Evolutionary conservation across 92 coral and sea anemone genomes (phyloP).

Genomic region (Paramuricea clavata): DNA sequence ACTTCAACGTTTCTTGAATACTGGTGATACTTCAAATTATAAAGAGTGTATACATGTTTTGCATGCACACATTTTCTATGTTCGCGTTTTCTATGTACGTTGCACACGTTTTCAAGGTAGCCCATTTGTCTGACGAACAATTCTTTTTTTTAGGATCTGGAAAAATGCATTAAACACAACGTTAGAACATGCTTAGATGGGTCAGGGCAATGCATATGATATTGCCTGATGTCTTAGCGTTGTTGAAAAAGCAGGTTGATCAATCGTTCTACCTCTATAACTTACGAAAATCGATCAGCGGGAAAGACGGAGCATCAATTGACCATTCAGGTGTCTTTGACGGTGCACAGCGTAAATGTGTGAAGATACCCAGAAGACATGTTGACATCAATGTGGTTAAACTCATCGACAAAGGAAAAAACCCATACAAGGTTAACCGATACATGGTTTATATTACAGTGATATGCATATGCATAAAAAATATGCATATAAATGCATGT

Average conservation of each 20-base stretch:
- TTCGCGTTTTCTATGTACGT: not conserved
- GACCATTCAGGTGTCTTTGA: slow-evolving; percentile 29
- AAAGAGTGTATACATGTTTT: slow-evolving; percentile 3
- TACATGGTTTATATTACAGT: too few species aligned
- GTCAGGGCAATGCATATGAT: slow-evolving; percentile 3
- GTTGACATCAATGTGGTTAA: not conserved
- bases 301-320: slow-evolving; percentile 18
- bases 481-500: too few species aligned
- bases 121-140: not conserved
- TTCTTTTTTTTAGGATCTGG: slow-evolving; percentile 10
- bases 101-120: too few species aligned
- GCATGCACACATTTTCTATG: too few species aligned
- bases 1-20: not conserved
- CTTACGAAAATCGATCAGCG: slow-evolving; percentile 2
- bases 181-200: slow-evolving; percentile 16
- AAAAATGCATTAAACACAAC: slow-evolving; percentile 3
- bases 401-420: slow-evolving; percentile 18
- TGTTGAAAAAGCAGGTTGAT: slow-evolving; percentile 18
- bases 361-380: slow-evolving; percentile 11
- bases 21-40: slow-evolving; percentile 1
- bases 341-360: slow-evolving; percentile 22
- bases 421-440: too few species aligned
- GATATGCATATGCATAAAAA: too few species aligned
- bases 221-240: slow-evolving; percentile 23
- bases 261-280: slow-evolving; percentile 11